Evolutionary conservation across 2,113 vertebrate genomes (phyloP), one percentile per base, ranked within the genome.

Genomic region (Eleginops maclovinus): DNA sequence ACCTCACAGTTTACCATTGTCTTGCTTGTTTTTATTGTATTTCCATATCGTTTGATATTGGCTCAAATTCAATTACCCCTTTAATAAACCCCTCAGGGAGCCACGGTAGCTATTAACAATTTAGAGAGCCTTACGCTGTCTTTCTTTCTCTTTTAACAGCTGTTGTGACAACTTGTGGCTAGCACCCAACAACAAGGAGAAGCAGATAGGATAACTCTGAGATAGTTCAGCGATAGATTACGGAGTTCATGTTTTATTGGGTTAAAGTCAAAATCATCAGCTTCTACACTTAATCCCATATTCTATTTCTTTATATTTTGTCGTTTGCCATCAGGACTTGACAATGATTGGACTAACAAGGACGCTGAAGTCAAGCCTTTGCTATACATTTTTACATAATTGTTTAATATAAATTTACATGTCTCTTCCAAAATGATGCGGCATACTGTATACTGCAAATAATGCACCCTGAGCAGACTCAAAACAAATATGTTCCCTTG

Each of bases 331-430:
- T 49, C 59, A 51, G 44, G 43, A 43, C 62, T 43, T 85, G 84
- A 85, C 87, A 76, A 65, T 78, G 82, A 90, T 88, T 72, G 83
- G 49, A 75, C 70, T 88, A 89, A 91, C 56, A 31, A 82, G 84
- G 72, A 77, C 49, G 55, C 58, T 72, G 16, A 46, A 60, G 75
- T 73, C 58, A 0, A 60, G 21, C 56, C 65, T 68, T 65, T 21
- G 53, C 73, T 49, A 50, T 75, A 2, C 66, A n/a, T n/a, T n/a
- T n/a, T n/a, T n/a, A n/a, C n/a, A n/a, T n/a, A n/a, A n/a, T n/a
- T n/a, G n/a, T n/a, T n/a, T n/a, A n/a, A n/a, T n/a, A n/a, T n/a
- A n/a, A n/a, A n/a, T 77, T 83, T 81, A 79, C 68, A 47, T 14
- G 53, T 44, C 44, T 61, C 47, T 63, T 36, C 71, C 71, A 17